These are phyloP conservation scores for Ips nitidus DNA, from an alignment of 1,140 invertebrate species.

Conservation along the genomic window DNA sequence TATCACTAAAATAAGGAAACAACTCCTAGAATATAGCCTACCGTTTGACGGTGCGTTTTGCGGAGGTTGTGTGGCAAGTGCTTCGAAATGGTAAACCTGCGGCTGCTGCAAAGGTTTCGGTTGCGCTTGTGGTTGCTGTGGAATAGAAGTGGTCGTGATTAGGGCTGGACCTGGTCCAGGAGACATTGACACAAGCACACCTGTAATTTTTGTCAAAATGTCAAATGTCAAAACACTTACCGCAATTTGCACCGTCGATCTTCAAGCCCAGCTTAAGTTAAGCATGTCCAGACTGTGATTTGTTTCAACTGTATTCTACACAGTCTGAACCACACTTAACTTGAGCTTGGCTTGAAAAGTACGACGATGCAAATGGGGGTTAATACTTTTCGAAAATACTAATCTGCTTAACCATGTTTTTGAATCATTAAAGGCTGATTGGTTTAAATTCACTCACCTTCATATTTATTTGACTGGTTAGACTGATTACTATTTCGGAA, in stretches of 20 bases:
- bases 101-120: conserved; percentile 37
- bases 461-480: no score
- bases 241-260: background rate
- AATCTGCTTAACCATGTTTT: no score
- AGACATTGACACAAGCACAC: conserved; percentile 51
- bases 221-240: background rate
- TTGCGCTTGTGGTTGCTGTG: conserved; percentile 43
- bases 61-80: conserved; percentile 33
- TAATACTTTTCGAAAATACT: background rate
- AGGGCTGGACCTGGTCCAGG: conserved; percentile 48
- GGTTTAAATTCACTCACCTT: no score
- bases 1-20: background rate
- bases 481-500: no score
- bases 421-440: no score
- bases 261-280: no score
- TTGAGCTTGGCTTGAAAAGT: background rate
- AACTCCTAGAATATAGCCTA: conserved; percentile 2
- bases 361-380: no score
- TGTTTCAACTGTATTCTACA: no score
- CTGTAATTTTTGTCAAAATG: conserved; percentile 29
- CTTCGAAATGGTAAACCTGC: conserved; percentile 40
- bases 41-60: conserved; percentile 34
- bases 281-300: no score
- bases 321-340: no score
- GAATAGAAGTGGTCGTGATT: conserved; percentile 47